Conservation (phyloP, 2,888 invertebrate species). For the Bimastos eiseni region DNA sequence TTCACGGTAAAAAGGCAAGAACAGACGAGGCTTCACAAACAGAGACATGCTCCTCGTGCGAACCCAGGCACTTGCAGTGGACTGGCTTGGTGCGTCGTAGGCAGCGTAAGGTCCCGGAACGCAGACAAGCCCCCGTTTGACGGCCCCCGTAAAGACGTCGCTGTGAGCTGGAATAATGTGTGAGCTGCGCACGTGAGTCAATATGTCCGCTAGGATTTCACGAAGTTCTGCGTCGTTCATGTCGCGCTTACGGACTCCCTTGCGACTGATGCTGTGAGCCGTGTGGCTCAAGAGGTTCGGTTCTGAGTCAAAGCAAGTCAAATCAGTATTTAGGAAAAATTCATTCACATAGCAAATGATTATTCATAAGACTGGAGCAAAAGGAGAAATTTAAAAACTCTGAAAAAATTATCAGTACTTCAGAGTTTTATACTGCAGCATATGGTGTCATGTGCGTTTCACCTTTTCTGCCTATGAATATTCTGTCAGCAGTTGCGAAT, state of each 20-base stretch:
- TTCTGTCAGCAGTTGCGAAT: not conserved
- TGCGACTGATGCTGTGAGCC: constrained; percentile 85
- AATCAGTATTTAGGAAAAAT: not conserved
- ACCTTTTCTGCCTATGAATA: no score
- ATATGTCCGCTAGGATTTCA: constrained; percentile 80
- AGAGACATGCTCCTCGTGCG: constrained; percentile 58
- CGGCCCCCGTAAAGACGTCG: constrained; percentile 65
- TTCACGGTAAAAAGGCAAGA: constrained; percentile 93
- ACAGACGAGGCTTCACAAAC: constrained; percentile 80
- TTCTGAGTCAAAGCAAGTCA: constrained; percentile 66
- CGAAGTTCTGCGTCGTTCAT: constrained; percentile 80
- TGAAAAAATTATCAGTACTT: not conserved
- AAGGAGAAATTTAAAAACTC: not conserved
- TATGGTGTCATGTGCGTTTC: not conserved
- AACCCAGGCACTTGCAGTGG: constrained; percentile 57
- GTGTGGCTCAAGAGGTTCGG: constrained; percentile 88
- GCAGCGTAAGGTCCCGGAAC: constrained; percentile 75
- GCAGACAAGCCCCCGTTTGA: constrained; percentile 77
- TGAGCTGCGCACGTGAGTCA: constrained; percentile 83
- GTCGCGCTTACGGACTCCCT: constrained; percentile 80
- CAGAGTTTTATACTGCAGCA: not conserved
- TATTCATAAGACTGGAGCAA: not conserved
- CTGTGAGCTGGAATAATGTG: constrained; percentile 82
- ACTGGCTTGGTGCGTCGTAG: constrained; percentile 70
- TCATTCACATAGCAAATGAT: not conserved